Conservation (phyloP, 2,888 invertebrate species). For the Rotaria sp. region DNA sequence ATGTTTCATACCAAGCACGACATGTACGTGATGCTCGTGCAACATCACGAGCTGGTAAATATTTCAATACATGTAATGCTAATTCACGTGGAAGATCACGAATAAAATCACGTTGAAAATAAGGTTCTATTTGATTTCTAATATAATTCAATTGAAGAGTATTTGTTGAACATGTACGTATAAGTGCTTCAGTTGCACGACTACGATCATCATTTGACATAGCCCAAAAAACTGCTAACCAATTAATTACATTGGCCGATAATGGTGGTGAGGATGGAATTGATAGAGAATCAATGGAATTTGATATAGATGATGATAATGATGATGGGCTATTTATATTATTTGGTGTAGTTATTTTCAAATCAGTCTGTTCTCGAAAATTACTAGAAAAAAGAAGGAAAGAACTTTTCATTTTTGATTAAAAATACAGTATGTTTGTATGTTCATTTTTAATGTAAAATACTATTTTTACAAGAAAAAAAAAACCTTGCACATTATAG, state of each 20-base stretch:
- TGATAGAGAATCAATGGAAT: not conserved
- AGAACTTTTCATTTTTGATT: not conserved
- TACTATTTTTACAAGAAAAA: not conserved
- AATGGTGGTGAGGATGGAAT: not conserved
- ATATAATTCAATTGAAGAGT: constrained; percentile 35
- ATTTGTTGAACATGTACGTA: not conserved
- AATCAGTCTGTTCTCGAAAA: not conserved
- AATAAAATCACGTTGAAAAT: constrained; percentile 40
- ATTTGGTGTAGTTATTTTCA: not conserved
- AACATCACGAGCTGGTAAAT: constrained; percentile 38
- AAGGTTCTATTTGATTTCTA: constrained; percentile 37
- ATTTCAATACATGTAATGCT: constrained; percentile 30
- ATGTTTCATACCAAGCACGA: constrained; percentile 33
- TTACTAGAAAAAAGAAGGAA: not conserved
- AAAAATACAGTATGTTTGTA: too few species aligned
- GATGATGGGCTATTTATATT: not conserved
- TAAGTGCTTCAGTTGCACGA: not conserved
- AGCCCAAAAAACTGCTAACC: not conserved
- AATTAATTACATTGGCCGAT: not conserved
- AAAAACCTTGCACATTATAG: not conserved
- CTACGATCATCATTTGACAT: constrained; percentile 17
- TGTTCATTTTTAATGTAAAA: too few species aligned
- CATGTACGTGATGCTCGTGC: constrained; percentile 35
- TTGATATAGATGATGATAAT: not conserved
- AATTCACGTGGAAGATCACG: constrained; percentile 36